Base-by-base conservation (phyloP, 2,888 invertebrate genomes). In the Clunio marinus region DNA sequence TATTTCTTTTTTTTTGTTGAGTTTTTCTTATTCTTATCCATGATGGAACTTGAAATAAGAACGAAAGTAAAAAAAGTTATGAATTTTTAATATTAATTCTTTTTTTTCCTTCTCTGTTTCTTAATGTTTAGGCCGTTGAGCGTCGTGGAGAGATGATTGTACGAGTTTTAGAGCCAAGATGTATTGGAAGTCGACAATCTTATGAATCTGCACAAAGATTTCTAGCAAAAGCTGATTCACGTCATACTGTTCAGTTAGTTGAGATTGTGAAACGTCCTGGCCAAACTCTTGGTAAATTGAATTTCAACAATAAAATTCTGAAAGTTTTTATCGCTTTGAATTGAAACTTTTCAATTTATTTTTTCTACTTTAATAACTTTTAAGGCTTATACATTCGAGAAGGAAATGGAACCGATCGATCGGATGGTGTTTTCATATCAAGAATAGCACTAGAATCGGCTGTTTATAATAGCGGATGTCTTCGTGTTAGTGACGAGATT, bases 241-340 rank as follows among this genome's bases (percentile, higher is more conserved):
- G 89, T 73, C 88, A 91, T 77, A 84, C 87, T 73, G 92, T 94
- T 70, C 76, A 76, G 78, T 87, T 96, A 76, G 96, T 99, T 73
- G 99, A 99, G 81, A 97, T 99, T 75, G 96, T 99, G 72, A 99
- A 99, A 80, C 86, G 97, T 74, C 99, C 99, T 0, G 99, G 98
- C 13, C 98, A 99, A 81, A 97, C 97, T 7, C 27, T 68, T 24
- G 68, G 68, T 68, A 68, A 27, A 8, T 24, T n/a, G n/a, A n/a
- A n/a, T 7, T 35, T 59, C 2, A 55, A 15, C 55, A 55, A 45
- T 5, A 17, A 20, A 17, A 22, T 24, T 17, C 24, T 22, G n/a
- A 10, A 22, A 13, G 13, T 45, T 15, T 10, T 7, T 7, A 10
- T 20, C 20, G n/a, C n/a, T 60, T 24, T 25, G 15, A 17, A 41